These are phyloP conservation scores for Liodrosophila aerea DNA, from an alignment of 2,888 invertebrate species.

Conservation along the genomic window DNA sequence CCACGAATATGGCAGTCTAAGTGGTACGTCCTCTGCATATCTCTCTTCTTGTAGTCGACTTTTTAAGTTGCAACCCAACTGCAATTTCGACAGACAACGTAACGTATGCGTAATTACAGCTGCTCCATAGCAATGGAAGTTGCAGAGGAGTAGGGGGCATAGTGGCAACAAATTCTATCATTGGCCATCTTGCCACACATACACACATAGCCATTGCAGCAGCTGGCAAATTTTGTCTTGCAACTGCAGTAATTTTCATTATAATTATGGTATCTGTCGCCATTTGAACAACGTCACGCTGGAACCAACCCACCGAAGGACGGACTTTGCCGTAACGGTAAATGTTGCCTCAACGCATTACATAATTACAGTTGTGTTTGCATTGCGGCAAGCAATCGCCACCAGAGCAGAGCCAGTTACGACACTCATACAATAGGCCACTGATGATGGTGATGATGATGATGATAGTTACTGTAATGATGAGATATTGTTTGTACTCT, in stretches of 20 bases:
- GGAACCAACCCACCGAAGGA: conserved; percentile 3
- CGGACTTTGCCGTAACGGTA: conserved; percentile 37
- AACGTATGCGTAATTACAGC: conserved; percentile 58
- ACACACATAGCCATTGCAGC: background rate
- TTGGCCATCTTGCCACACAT: conserved; percentile 30
- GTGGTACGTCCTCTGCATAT: background rate
- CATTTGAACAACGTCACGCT: conserved; percentile 27
- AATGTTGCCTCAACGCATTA: conserved; percentile 71
- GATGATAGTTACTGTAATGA: conserved; percentile 39
- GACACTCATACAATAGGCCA: background rate
- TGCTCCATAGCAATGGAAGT: conserved; percentile 9
- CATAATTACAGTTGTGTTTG: conserved; percentile 74
- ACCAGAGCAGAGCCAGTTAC: conserved; percentile 19
- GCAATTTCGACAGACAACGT: conserved; percentile 43
- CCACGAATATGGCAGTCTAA: conserved; percentile 15
- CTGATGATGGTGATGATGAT: background rate
- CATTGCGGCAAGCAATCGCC: conserved; percentile 47
- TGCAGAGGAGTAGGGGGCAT: background rate
- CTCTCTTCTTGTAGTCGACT: background rate
- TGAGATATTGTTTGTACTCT: conserved; percentile 55
- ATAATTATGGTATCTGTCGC: conserved; percentile 65
- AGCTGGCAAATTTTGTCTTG: conserved; percentile 18
- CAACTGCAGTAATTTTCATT: conserved; percentile 61
- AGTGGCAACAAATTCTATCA: conserved; percentile 24
- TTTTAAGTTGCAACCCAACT: conserved; percentile 27